Base-by-base conservation (phyloP, 2,888 invertebrate genomes). In the Caenorhabditis sinica region DNA sequence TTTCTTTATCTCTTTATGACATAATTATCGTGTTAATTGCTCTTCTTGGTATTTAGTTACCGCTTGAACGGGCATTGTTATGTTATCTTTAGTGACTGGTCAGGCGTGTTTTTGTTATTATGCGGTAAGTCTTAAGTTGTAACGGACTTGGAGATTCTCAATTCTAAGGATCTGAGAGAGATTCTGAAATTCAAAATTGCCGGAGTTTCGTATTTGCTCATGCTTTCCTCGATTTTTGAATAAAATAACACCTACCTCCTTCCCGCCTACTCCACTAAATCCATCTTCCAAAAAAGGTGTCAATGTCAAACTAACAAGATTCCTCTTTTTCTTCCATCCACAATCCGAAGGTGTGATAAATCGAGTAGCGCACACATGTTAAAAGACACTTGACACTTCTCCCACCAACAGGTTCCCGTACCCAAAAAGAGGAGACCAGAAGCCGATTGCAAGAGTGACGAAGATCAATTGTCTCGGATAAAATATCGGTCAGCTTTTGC, bases 21-120 rank as follows among this genome's bases (percentile, higher is more conserved):
- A 79, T 79, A 79, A 79, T 79, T 53, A 71, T 79, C 77, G 53
- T 71, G 77, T 79, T 79, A 79, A 79, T 79, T 79, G 77, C 77
- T 79, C 77, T 13, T 56, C 56, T 56, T 45, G 58, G 58, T 58
- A 33, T 61, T 61, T 23, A 23, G 36, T 45, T 2, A 63, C 53
- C 63, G 69, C 61, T 71, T 71, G 61, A 75, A 28, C 71, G 71
- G 51, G 13, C 13, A 40, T 40, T 61, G 58, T 40, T 53, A 40
- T 36, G n/a, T 69, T 17, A 51, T 71, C 63, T 69, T 25, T n/a
- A 28, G 45, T 56, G 61, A 17, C 33, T 61, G 58, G 20, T 68
- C 20, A 28, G 69, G 63, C 63, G 43, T 69, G 60, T 33, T n/a
- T 28, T 49, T 63, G 69, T 71, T 79, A 15, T 79, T 61, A 30